These are phyloP conservation scores for Thalassoma bifasciatum DNA, from an alignment of 2,113 vertebrate species.

Conservation along the genomic window DNA sequence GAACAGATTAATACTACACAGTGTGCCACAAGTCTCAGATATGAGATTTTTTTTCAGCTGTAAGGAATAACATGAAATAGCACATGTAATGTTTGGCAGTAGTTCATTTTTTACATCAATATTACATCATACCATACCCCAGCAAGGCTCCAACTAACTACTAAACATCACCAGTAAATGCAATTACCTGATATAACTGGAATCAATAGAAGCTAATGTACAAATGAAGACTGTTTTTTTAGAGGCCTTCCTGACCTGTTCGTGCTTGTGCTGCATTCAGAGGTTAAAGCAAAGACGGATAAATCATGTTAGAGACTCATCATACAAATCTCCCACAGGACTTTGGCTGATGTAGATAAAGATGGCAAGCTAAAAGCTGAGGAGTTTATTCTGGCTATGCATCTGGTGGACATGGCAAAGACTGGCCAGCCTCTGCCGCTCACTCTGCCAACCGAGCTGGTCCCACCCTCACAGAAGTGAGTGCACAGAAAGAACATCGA, in stretches of 20 bases:
- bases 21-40: too few species aligned
- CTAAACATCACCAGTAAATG: not conserved
- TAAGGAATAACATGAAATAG: too few species aligned
- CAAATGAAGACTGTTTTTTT: not conserved
- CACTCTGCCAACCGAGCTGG: constrained; percentile 88
- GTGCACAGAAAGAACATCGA: not conserved
- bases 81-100: too few species aligned
- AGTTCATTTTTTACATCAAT: too few species aligned
- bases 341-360: constrained; percentile 92
- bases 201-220: not conserved
- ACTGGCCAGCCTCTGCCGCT: constrained; percentile 89
- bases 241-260: not conserved
- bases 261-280: not conserved
- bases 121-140: too few species aligned
- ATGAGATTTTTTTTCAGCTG: too few species aligned
- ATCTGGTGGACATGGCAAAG: constrained; percentile 94
- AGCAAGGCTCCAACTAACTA: not conserved
- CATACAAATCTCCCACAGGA: constrained; percentile 80
- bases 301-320: not conserved
- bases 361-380: constrained; percentile 95
- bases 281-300: not conserved
- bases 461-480: constrained; percentile 91
- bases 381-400: constrained; percentile 98
- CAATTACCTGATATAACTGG: not conserved
- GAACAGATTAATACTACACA: too few species aligned